Evolutionary conservation across 2,888 invertebrate genomes (phyloP).

Genomic region (Pseudeuparius sepicola): DNA sequence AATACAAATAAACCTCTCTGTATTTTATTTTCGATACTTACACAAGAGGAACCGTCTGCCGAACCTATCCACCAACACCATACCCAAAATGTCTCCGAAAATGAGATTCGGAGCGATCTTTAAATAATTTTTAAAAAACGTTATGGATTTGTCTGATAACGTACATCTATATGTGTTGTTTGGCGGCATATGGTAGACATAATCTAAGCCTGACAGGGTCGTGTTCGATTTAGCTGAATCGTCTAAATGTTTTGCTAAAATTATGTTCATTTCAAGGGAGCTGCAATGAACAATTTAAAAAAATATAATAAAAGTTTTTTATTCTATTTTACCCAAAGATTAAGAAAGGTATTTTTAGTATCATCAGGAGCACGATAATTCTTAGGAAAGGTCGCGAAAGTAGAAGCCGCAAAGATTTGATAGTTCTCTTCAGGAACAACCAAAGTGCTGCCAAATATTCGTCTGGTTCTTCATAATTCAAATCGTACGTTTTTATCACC

Average conservation of each 20-base stretch:
- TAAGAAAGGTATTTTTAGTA: conserved; percentile 23
- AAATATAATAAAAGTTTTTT: conserved; percentile 6
- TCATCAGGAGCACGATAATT: conserved; percentile 20
- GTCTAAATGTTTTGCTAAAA: conserved; percentile 19
- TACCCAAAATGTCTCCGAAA: neutral
- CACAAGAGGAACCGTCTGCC: neutral
- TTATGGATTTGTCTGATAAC: no score
- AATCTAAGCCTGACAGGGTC: neutral
- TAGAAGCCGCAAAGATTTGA: conserved; percentile 20
- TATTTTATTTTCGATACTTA: no score
- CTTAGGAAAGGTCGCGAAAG: conserved; percentile 24
- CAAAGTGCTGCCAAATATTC: conserved; percentile 9
- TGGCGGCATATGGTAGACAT: neutral
- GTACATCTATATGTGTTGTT: neutral
- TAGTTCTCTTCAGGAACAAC: conserved; percentile 16
- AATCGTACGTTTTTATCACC: conserved; percentile 25
- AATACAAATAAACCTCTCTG: no score
- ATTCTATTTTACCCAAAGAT: conserved; percentile 24
- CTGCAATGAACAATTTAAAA: conserved; percentile 14
- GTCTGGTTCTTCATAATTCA: conserved; percentile 21
- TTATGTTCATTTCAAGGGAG: conserved; percentile 19
- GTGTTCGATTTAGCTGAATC: neutral
- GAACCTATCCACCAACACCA: neutral
- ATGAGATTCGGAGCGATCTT: neutral
- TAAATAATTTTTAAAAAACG: no score